phyloP scores from a whole-genome alignment of 2,888 invertebrate genomes.

The Horisme vitalbata region DNA sequence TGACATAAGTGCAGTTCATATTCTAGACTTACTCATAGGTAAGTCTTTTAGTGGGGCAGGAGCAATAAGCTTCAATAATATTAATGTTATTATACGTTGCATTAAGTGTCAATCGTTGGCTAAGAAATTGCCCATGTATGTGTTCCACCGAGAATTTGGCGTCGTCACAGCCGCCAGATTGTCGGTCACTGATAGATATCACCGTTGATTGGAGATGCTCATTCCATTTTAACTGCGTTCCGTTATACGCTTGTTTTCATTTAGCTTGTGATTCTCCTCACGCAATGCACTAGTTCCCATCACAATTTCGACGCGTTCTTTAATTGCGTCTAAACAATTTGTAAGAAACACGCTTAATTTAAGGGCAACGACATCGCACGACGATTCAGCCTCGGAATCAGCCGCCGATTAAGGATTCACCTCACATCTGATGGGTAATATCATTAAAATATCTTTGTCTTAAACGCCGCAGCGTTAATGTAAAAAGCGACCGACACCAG shows the following conservation, averaged over 20 bases:
- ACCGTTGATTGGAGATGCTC: conserved; percentile 70
- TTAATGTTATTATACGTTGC: too few relatives aligned
- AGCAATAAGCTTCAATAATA: too few relatives aligned
- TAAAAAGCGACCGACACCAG: conserved; percentile 71
- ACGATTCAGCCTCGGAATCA: conserved; percentile 60
- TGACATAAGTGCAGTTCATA: too few relatives aligned
- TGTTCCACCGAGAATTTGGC: conserved; percentile 22
- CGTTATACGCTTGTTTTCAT: conserved; percentile 70
- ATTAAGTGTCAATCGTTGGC: not conserved
- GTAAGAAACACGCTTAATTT: conserved; percentile 74
- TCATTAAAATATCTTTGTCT: conserved; percentile 82
- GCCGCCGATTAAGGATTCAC: conserved; percentile 76
- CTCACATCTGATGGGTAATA: conserved; percentile 77
- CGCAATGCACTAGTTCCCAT: conserved; percentile 76
- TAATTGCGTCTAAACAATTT: conserved; percentile 77
- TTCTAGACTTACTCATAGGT: too few relatives aligned
- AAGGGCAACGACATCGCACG: conserved; percentile 76
- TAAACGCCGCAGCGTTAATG: conserved; percentile 69
- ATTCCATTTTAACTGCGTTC: conserved; percentile 53
- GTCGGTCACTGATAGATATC: conserved; percentile 51
- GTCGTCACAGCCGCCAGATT: conserved; percentile 26
- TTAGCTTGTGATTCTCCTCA: conserved; percentile 78
- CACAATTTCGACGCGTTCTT: conserved; percentile 65
- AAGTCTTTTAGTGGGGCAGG: too few relatives aligned
- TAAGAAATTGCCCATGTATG: conserved; percentile 3